phyloP scores from a whole-genome alignment of 2,113 vertebrate genomes.

The Sylvietta virens region DNA sequence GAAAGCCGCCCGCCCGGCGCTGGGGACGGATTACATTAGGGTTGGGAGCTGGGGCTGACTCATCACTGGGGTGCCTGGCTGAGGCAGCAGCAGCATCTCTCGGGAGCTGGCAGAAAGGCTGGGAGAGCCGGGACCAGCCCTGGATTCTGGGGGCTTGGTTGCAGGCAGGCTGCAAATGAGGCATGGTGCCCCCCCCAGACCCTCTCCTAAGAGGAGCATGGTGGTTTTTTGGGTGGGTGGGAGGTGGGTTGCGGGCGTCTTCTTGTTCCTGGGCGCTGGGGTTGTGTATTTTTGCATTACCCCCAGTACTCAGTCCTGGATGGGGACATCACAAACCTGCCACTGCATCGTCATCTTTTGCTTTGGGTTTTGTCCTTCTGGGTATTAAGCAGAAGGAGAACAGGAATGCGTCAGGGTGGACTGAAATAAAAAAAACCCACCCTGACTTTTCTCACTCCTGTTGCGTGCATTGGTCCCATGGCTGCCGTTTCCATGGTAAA shows the following conservation, averaged over 20 bases:
- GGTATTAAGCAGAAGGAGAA: not conserved
- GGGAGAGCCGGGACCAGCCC: not conserved
- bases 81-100: not conserved
- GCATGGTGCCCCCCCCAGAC: not conserved
- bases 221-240: not conserved
- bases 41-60: conserved; percentile 2
- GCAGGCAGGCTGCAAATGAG: not conserved
- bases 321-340: not conserved
- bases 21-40: not conserved
- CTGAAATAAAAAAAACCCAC: not conserved
- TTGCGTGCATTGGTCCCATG: not conserved
- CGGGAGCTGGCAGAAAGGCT: not conserved
- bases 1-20: not conserved
- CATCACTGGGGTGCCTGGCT: not conserved
- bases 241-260: accelerated
- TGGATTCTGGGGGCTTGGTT: accelerated
- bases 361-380: not conserved
- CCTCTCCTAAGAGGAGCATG: accelerated
- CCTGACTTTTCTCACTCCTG: conserved; percentile 4
- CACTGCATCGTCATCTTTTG: accelerated
- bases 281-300: not conserved
- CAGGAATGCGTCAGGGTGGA: not conserved
- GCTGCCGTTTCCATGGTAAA: conserved; percentile 48
- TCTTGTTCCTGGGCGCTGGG: accelerated
- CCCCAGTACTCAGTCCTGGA: not conserved